A percentile compares a stretch with the other conserved stretches of the same genome.
Evolutionary conservation across 30 jellyfish, hydroid and myxozoan genomes (phyloP).

Genomic region (Sanderia malayensis): DNA sequence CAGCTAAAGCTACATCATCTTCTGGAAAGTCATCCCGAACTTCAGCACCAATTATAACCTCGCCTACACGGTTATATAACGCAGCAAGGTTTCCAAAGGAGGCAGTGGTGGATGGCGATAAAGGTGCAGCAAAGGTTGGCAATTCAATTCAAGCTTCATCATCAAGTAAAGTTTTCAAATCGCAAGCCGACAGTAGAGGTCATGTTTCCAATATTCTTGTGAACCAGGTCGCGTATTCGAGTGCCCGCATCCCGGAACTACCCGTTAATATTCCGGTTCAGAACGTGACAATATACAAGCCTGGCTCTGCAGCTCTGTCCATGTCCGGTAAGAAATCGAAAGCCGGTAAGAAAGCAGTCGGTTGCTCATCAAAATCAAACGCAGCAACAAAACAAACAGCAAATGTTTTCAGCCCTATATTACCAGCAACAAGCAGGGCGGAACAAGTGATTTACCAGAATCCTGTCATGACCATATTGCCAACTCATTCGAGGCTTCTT

Average conservation of each 20-base stretch:
- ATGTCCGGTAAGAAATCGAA: slow-evolving; percentile 20
- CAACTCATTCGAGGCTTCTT: slow-evolving; percentile 42
- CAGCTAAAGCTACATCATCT: not conserved
- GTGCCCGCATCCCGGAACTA: slow-evolving; percentile 17
- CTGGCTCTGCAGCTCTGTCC: slow-evolving; percentile 44
- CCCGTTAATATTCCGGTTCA: not conserved
- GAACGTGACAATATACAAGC: slow-evolving; percentile 45
- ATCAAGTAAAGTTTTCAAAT: not conserved
- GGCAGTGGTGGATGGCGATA: not conserved
- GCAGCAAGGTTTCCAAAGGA: not conserved
- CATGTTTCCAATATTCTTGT: not conserved
- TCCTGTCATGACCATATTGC: slow-evolving; percentile 46
- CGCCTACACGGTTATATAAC: not conserved
- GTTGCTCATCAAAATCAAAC: not conserved
- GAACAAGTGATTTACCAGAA: slow-evolving; percentile 39
- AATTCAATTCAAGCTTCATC: not conserved
- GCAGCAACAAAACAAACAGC: slow-evolving; percentile 6
- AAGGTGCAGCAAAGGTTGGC: not conserved
- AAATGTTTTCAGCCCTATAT: not conserved
- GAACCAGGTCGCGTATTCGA: not conserved
- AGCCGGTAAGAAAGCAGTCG: not conserved
- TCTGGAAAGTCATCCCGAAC: too few relatives aligned
- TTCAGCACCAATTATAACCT: not conserved
- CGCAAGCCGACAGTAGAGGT: not conserved
- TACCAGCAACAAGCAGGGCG: slow-evolving; percentile 15